Conservation (phyloP, 2,113 vertebrate genomes). For the Thryonomys swinderianus region DNA sequence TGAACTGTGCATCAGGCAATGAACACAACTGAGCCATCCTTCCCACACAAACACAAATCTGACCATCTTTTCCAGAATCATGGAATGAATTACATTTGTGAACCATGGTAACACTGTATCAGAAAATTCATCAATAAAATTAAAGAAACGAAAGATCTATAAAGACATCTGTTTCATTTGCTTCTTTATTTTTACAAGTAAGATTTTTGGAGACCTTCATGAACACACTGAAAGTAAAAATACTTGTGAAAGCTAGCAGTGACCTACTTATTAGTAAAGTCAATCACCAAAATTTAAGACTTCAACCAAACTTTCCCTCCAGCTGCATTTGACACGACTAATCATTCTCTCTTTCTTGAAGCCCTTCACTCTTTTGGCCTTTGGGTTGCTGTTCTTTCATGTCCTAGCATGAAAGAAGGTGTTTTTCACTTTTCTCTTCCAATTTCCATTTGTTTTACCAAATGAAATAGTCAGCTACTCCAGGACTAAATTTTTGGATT, state of each 20-base stretch:
- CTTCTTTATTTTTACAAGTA: background rate
- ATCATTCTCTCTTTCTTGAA: background rate
- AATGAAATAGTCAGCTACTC: background rate
- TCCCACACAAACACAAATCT: background rate
- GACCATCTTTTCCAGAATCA: background rate
- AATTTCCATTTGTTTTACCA: background rate
- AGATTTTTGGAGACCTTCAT: slow-evolving; percentile 11
- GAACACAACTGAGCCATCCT: background rate
- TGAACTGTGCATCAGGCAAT: background rate
- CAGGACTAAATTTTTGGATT: background rate
- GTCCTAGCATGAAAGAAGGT: background rate
- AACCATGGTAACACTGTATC: background rate
- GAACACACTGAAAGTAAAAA: background rate
- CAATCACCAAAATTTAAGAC: background rate
- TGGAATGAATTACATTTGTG: background rate
- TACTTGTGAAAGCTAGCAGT: background rate
- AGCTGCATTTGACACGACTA: background rate
- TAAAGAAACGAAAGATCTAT: background rate
- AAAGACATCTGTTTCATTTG: background rate
- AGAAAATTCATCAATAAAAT: background rate
- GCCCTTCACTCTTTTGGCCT: background rate
- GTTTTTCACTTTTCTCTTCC: background rate
- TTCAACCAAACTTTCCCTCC: background rate
- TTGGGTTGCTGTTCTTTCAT: background rate
- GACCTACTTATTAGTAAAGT: background rate